Conservation (phyloP, 1,140 invertebrate species). For the Babylonia areolata region DNA sequence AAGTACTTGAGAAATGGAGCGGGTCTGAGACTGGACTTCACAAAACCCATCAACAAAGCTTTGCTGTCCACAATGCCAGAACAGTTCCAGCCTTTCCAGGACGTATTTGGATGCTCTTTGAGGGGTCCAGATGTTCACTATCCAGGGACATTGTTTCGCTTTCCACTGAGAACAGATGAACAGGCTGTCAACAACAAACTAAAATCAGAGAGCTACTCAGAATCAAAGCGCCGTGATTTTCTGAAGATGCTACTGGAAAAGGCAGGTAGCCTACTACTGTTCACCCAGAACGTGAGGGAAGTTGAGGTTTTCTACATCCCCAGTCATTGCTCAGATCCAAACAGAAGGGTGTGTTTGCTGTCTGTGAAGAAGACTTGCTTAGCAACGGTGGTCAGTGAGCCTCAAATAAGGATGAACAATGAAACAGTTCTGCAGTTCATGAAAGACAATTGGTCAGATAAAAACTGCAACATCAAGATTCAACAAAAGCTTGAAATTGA, state of each 20-base stretch:
- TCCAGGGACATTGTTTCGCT: slow-evolving; percentile 69
- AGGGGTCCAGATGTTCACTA: slow-evolving; percentile 18
- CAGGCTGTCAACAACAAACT: slow-evolving; percentile 68
- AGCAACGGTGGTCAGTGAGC: not conserved
- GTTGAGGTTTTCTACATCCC: slow-evolving; percentile 65
- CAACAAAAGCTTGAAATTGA: slow-evolving; percentile 21
- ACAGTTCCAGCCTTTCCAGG: slow-evolving; percentile 56
- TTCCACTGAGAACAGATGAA: slow-evolving; percentile 60
- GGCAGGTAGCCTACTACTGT: slow-evolving; percentile 66
- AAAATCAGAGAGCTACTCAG: slow-evolving; percentile 55
- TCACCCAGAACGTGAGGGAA: slow-evolving; percentile 69
- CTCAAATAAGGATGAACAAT: not conserved
- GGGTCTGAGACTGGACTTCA: slow-evolving; percentile 51
- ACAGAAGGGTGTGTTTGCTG: slow-evolving; percentile 32
- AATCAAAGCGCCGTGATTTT: slow-evolving; percentile 60
- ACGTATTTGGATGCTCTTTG: slow-evolving; percentile 62
- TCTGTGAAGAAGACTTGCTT: slow-evolving; percentile 30
- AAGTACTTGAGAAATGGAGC: slow-evolving; percentile 60
- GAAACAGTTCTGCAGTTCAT: not conserved
- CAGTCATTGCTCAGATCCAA: slow-evolving; percentile 21
- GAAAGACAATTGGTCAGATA: not conserved
- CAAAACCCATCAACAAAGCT: slow-evolving; percentile 13
- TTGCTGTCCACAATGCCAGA: slow-evolving; percentile 36
- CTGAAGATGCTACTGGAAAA: slow-evolving; percentile 59
- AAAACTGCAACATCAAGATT: not conserved